Evolutionary conservation across 2,797 vertebrate genomes (phyloP).

Genomic region (Anguilla obscura): DNA sequence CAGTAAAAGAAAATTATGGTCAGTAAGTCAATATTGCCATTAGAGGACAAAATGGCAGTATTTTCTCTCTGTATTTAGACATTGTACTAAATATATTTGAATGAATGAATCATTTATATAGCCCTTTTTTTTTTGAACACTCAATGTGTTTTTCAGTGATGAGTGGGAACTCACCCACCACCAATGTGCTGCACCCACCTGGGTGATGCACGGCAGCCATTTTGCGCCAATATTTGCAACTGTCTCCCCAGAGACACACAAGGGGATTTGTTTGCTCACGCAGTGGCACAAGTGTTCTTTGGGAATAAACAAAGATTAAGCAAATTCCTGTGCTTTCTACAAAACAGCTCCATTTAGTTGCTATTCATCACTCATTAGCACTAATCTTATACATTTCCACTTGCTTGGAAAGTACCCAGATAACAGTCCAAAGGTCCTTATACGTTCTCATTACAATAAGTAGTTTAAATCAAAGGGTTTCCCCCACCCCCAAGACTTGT

Average conservation of each 20-base stretch:
- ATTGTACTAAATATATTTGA: background rate
- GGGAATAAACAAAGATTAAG: background rate
- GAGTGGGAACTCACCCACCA: too few relatives aligned
- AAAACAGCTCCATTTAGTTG: background rate
- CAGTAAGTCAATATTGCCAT: background rate
- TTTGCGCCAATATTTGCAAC: background rate
- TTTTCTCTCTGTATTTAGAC: background rate
- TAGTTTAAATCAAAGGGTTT: background rate
- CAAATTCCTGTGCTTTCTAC: background rate
- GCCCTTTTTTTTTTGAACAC: too few relatives aligned
- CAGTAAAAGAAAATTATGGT: background rate
- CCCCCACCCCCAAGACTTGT: background rate
- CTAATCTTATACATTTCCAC: background rate
- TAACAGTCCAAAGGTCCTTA: background rate
- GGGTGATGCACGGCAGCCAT: too few relatives aligned
- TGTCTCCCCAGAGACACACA: background rate
- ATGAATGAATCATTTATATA: too few relatives aligned
- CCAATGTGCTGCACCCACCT: too few relatives aligned
- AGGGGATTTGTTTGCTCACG: background rate
- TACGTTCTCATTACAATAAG: background rate
- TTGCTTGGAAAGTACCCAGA: background rate
- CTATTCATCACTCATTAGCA: background rate
- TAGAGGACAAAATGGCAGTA: background rate
- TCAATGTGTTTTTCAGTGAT: too few relatives aligned
- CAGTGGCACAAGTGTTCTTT: background rate